A percentile compares a stretch with the other conserved stretches of the same genome.
These are phyloP conservation scores for Orthonevra nobilis DNA, from an alignment of 2,888 invertebrate genomes.

Conservation along the genomic window DNA sequence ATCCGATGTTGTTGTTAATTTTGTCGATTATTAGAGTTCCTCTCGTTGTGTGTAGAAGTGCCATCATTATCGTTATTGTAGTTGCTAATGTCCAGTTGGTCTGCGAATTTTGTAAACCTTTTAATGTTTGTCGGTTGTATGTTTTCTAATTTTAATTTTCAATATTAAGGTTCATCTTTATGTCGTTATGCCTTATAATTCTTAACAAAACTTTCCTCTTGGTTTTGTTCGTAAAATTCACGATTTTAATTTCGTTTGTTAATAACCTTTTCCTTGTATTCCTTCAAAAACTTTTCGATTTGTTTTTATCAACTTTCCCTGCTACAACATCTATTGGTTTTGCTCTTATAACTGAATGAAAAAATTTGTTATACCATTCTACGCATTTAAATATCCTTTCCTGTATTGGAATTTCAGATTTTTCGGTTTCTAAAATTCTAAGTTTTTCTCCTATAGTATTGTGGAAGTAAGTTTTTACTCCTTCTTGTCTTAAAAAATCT, in stretches of 20 bases:
- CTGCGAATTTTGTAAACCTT: conserved; percentile 27
- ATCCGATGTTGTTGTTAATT: conserved; percentile 3
- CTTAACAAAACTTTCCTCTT: conserved; percentile 19
- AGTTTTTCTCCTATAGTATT: conserved; percentile 7
- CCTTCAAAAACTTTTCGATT: background rate
- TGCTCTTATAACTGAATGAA: conserved; percentile 6
- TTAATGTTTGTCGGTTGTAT: conserved; percentile 7
- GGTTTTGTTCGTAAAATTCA: too few relatives aligned
- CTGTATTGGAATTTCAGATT: conserved; percentile 5
- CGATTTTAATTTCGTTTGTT: conserved; percentile 7
- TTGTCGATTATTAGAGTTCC: conserved; percentile 2
- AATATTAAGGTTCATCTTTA: conserved; percentile 51
- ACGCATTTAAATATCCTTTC: conserved; percentile 30
- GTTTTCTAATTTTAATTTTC: too few relatives aligned
- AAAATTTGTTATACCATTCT: conserved; percentile 31
- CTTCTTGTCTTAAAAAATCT: conserved; percentile 3
- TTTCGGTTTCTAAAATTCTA: too few relatives aligned
- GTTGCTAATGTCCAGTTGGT: conserved; percentile 2
- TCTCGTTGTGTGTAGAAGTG: background rate
- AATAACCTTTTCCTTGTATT: conserved; percentile 4
- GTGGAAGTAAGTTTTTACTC: conserved; percentile 3
- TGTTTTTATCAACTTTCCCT: conserved; percentile 17
- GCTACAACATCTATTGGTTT: conserved; percentile 1
- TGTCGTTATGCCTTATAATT: conserved; percentile 27
- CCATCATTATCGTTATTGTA: background rate